Evolutionary conservation across 2,888 invertebrate species (phyloP).

Genomic region (Ochlodes sylvanus): DNA sequence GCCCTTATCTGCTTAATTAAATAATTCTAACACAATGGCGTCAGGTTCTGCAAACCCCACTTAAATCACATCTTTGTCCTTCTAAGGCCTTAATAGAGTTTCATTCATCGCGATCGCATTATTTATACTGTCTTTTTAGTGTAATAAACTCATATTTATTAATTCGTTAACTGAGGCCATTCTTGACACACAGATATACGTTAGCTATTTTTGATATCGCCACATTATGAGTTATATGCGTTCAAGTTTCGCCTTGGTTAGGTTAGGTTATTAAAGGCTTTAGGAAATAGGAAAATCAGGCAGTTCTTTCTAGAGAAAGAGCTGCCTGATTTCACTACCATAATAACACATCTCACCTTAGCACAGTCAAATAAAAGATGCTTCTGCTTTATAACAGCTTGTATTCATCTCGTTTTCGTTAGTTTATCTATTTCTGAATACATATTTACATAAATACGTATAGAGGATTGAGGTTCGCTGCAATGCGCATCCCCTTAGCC

Average conservation of each 20-base stretch:
- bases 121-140: constrained; percentile 40
- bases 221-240: no score
- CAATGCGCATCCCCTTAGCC: neutral
- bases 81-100: constrained; percentile 32
- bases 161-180: constrained; percentile 18
- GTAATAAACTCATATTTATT: constrained; percentile 3
- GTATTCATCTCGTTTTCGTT: no score
- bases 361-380: no score
- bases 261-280: no score
- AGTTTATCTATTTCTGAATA: no score
- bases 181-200: neutral
- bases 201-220: no score
- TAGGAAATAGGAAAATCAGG: no score
- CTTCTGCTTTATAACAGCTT: no score
- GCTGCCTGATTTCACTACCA: no score
- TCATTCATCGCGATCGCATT: constrained; percentile 41
- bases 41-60: constrained; percentile 41
- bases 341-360: no score
- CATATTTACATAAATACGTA: neutral
- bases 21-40: constrained; percentile 45
- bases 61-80: constrained; percentile 50
- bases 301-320: no score
- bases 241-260: no score
- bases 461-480: neutral
- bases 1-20: constrained; percentile 45